Evolutionary conservation across 2,888 invertebrate genomes (phyloP), one percentile per base, ranked within the genome.

Genomic region (Tipula confusa): DNA sequence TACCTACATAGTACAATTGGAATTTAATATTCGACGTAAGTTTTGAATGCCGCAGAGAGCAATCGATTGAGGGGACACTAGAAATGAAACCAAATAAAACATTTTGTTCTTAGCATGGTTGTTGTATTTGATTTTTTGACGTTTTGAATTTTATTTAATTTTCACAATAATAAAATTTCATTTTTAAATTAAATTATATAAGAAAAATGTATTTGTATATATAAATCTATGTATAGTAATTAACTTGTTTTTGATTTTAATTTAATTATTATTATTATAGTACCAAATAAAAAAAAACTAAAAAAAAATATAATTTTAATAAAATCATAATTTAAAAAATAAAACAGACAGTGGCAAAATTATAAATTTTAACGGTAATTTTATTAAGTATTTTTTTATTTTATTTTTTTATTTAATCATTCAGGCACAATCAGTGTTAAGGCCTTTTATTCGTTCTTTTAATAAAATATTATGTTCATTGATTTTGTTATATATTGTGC

Each of bases 361-460:
- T 64, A 7, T 64, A 64, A 64, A 64, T 18, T 11, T 24, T 64
- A 64, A 64, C 9, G 24, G 4, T 64, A 64, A 24, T 24, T 2
- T 7, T 24, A 64, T 9, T 24, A 9, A 9, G 24, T 3, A 64
- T 64, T 9, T 11, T 18, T 24, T 24, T 24, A 64, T 33, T 33
- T 33, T 7, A 24, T 64, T 64, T 64, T 9, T 9, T 64, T 24
- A 64, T 64, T 64, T 64, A 64, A 64, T 64, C 64, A 64, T 64
- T 64, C 64, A 64, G 64, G 64, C 64, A 64, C 64, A 64, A 64
- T 64, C 64, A 64, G 64, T 64, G 64, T 64, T 64, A 64, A 64
- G 64, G 64, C 64, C 64, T 24, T 64, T 24, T 64, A 64, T 64
- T 64, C 64, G 64, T 64, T 64, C 64, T 64, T n/a, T 43, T 64